These are phyloP conservation scores for Xerus inauris DNA, from an alignment of 2,113 vertebrate genomes.

Conservation along the genomic window DNA sequence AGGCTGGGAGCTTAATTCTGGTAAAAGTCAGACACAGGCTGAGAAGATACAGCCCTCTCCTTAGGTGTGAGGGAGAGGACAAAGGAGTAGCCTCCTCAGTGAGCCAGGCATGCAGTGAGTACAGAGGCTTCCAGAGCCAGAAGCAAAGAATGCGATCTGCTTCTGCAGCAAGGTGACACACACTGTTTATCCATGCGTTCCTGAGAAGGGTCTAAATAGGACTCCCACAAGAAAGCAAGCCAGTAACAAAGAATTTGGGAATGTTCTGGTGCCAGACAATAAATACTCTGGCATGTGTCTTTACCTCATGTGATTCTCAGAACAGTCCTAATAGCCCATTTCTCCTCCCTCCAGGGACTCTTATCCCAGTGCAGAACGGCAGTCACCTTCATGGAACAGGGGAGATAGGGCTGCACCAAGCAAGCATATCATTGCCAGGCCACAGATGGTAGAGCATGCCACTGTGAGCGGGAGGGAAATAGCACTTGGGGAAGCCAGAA, in stretches of 20 bases:
- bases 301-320: neutral
- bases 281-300: neutral
- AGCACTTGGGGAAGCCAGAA: neutral
- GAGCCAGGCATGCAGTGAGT: rapidly evolving
- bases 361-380: neutral
- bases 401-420: neutral
- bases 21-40: neutral
- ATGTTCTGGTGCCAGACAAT: neutral
- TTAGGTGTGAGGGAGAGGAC: neutral
- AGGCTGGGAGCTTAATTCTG: neutral
- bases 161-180: neutral
- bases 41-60: neutral
- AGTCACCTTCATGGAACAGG: neutral
- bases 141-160: neutral
- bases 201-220: neutral
- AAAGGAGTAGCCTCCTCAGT: neutral
- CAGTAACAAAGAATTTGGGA: too few species aligned
- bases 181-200: neutral
- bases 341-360: neutral
- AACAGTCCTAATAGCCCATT: neutral
- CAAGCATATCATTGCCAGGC: neutral
- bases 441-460: neutral
- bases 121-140: neutral
- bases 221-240: neutral
- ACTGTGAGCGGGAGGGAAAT: too few species aligned